A percentile compares a stretch with the other conserved stretches of the same genome.
phyloP scores from a whole-genome alignment of 30 jellyfish, hydroid and myxozoan species.

The Chrysaora quinquecirrha region DNA sequence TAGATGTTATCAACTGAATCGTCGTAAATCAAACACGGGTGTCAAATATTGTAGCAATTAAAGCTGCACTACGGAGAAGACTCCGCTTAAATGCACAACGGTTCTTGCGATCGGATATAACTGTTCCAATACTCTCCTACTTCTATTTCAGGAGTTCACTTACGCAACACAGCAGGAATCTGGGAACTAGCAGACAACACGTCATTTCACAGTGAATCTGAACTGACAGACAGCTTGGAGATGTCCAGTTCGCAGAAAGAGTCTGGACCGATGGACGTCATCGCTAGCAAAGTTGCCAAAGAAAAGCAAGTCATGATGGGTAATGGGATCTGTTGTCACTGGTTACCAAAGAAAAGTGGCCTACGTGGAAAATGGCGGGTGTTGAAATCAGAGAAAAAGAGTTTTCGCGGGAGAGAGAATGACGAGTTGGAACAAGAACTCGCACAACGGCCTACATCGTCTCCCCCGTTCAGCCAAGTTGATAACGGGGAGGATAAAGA shows the following conservation, averaged over 20 bases:
- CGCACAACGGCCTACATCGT: constrained; percentile 11
- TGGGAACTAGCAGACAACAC: constrained; percentile 57
- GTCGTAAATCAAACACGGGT: no score
- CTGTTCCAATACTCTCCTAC: no score
- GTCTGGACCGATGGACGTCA: neutral
- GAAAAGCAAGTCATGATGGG: constrained; percentile 32
- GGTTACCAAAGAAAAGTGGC: constrained; percentile 47
- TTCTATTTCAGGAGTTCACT: constrained; percentile 75
- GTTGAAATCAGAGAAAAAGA: constrained; percentile 16
- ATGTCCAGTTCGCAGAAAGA: neutral
- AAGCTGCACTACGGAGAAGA: no score
- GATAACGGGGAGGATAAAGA: neutral
- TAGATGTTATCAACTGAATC: no score
- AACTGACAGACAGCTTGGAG: constrained; percentile 58
- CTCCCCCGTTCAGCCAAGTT: constrained; percentile 1
- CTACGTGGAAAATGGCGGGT: constrained; percentile 61
- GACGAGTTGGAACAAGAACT: neutral
- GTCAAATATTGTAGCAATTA: no score
- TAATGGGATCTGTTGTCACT: constrained; percentile 64
- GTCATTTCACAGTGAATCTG: constrained; percentile 46
- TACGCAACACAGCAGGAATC: constrained; percentile 18
- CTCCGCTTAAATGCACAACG: no score
- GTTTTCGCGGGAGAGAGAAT: neutral
- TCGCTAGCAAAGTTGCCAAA: constrained; percentile 39
- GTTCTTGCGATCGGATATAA: no score